Conservation (phyloP, 2,113 vertebrate genomes). For the Oriolus oriolus region DNA sequence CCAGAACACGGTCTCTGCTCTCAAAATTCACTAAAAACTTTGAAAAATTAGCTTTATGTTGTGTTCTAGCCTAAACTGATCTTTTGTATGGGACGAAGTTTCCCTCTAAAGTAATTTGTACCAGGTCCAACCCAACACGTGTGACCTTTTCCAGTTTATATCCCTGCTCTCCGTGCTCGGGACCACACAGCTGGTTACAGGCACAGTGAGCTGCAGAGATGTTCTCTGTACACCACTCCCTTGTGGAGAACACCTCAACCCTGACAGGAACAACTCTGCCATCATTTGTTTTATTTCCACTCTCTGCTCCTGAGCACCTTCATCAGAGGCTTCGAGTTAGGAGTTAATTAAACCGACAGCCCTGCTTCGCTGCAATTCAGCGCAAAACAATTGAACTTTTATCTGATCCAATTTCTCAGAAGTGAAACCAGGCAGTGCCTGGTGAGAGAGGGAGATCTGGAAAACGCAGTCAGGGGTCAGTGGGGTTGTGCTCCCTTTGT, state of each 20-base stretch:
- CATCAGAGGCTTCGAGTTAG: not conserved
- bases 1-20: not conserved
- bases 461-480: not conserved
- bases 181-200: not conserved
- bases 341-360: not conserved
- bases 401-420: not conserved
- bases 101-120: not conserved
- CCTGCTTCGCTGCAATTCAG: not conserved
- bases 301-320: not conserved
- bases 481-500: accelerated
- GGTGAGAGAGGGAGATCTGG: not conserved
- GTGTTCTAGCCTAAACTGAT: not conserved
- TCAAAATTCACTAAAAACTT: not conserved
- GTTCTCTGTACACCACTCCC: not conserved
- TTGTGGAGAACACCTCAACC: not conserved
- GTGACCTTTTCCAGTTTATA: not conserved
- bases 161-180: not conserved
- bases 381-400: not conserved
- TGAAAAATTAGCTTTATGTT: not conserved
- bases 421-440: not conserved
- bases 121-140: accelerated
- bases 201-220: not conserved
- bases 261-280: not conserved
- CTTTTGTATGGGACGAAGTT: not conserved
- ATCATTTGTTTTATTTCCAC: not conserved